Conservation (phyloP, 2,888 invertebrate species). For the Volucella inflata region DNA sequence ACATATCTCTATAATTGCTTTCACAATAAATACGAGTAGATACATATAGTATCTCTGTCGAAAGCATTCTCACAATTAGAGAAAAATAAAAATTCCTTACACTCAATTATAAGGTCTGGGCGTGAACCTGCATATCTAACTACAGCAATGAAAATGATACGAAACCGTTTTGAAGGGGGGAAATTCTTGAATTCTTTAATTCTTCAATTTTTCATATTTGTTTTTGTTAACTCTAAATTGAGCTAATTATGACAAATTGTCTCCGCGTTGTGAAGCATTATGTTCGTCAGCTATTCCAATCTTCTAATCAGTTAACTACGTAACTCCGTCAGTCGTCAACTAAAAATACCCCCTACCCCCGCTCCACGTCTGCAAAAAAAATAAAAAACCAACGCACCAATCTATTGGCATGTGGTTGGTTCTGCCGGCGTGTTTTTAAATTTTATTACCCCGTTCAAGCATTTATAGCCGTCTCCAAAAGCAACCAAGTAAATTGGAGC, state of each 20-base stretch:
- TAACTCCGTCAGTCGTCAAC: slow-evolving; percentile 23
- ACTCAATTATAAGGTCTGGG: background rate
- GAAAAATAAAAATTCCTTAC: slow-evolving; percentile 14
- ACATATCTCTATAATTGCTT: slow-evolving; percentile 27
- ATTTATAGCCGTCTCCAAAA: background rate
- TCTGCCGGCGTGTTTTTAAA: slow-evolving; percentile 21
- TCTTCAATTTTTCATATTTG: background rate
- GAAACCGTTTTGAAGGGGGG: slow-evolving; percentile 7
- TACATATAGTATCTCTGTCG: slow-evolving; percentile 24
- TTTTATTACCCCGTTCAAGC: slow-evolving; percentile 23
- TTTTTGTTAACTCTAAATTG: slow-evolving; percentile 10
- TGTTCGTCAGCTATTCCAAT: slow-evolving; percentile 36
- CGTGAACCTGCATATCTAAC: slow-evolving; percentile 1
- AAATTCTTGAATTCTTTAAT: background rate
- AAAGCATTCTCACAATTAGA: background rate
- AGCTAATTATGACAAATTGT: slow-evolving; percentile 54
- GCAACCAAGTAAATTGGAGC: slow-evolving; percentile 28
- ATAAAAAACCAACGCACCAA: background rate
- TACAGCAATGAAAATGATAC: slow-evolving; percentile 4
- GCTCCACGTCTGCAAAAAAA: background rate
- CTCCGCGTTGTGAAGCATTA: slow-evolving; percentile 30
- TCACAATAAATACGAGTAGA: slow-evolving; percentile 36
- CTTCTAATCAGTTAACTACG: slow-evolving; percentile 41
- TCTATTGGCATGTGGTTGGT: slow-evolving; percentile 6
- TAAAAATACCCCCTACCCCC: background rate